Evolutionary conservation across 2,797 vertebrate genomes (phyloP), one percentile per base, ranked within the genome.

Genomic region (Ataeniobius toweri): DNA sequence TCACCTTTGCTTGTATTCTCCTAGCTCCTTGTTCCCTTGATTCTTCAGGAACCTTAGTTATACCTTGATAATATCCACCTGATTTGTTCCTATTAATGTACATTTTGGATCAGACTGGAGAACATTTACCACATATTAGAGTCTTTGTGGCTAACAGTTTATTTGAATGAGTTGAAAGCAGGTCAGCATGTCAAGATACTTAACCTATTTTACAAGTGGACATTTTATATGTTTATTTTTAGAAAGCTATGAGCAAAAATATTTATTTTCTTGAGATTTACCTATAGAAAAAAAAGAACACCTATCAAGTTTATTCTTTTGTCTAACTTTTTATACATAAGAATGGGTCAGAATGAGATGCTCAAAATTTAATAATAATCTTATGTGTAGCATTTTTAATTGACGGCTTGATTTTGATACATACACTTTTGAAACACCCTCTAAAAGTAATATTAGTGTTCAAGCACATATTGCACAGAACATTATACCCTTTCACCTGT

Each of bases 1-100:
- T 71, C 77, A 81, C 83, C 75, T 78, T 73, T 74, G 81, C 86
- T 69, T 76, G 84, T 76, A 74, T 44, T 87, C 79, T 78, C 78
- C 22, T 28, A 9, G 56, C 63, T 85, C 28, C 75, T 83, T 5
- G 9, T 61, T 81, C 77, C 41, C 8, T 24, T 31, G 22, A 55
- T 69, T 67, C 88, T 82, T n/a, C 69, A 73, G 85, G 84, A 87
- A 5, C 78, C 71, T 69, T 26, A 36, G 74, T 71, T 14, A 70
- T 71, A 80, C 80, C 82, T 82, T 50, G 5, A 81, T 86, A 79
- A 79, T 73, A 71, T 39, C 73, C 55, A 82, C 76, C 73, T 46
- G 68, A 8, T 63, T 36, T 63, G 28, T 63, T 26, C 13, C 58
- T 13, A 26, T 59, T 16, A 26, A 59, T 59, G 12, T 28, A 28